Base-by-base conservation (phyloP, 2,888 invertebrate species). In the Chelonus formosanus region DNA sequence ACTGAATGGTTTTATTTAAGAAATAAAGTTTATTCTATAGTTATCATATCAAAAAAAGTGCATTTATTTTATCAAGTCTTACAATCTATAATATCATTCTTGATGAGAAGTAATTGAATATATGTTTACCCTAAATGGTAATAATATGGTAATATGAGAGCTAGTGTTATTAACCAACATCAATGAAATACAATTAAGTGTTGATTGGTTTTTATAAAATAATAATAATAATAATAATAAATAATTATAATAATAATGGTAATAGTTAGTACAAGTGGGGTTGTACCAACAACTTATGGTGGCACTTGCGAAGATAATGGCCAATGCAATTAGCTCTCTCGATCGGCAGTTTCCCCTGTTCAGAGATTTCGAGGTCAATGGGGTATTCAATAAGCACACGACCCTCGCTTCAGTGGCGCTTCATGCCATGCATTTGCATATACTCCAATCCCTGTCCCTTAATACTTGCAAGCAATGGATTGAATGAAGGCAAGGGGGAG, bases 341-440 rank as follows among this genome's bases (percentile, higher is more conserved):
- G 20, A 59, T 50, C 50, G 48, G 48, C 48, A 32, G 36, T 62
- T 62, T 54, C 62, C 60, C 47, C 48, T 55, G 8, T 40, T 0
- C 10, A 40, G 31, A n/a, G 48, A 63, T 48, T 56, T 50, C 34
- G 63, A 63, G 56, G 48, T 63, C 63, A 56, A 56, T 63, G 43
- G n/a, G 34, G 45, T 50, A 56, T 63, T 44, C 32, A 43, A 47
- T 45, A 50, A 47, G 43, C n/a, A 56, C 45, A 50, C 43, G n/a
- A 40, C 48, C 63, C 56, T 43, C 56, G 34, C 43, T 43, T 36
- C 35, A 47, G 55, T 55, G 47, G 10, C 32, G 55, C 34, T 36
- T 62, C 45, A 52, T 47, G 20, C 10, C 36, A 3, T 31, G 20
- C 40, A 63, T 63, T 56, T 63, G 56, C 56, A 56, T 63, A 56